A percentile compares a stretch with the other conserved stretches of the same genome.
phyloP scores from a whole-genome alignment of 2,113 vertebrate species.

The Siphamia tubifer region DNA sequence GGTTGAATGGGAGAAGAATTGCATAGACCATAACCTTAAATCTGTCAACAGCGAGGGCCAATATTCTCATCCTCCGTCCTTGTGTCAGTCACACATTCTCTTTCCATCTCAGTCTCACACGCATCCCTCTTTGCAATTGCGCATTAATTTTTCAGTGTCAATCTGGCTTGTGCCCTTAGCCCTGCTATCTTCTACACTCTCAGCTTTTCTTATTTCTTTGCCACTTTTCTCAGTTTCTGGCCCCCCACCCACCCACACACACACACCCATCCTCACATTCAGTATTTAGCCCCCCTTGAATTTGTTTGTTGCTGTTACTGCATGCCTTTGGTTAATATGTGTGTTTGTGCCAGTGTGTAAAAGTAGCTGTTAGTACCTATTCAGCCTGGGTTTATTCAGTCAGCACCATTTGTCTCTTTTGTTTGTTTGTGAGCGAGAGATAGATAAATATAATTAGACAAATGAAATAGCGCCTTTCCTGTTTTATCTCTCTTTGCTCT shows the following conservation, averaged over 20 bases:
- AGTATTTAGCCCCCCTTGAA: conserved; percentile 3
- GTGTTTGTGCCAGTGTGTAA: conserved; percentile 3
- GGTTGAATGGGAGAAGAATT: conserved; percentile 18
- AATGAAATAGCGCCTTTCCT: conserved; percentile 67
- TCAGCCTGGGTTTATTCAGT: conserved; percentile 43
- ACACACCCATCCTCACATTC: background rate
- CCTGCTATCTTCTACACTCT: conserved; percentile 41
- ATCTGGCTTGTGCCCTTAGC: conserved; percentile 75
- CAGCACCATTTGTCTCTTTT: conserved; percentile 66
- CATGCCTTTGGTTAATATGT: conserved; percentile 48
- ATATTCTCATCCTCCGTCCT: conserved; percentile 55
- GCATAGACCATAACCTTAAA: conserved; percentile 71
- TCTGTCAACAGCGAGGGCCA: conserved; percentile 60
- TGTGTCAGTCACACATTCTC: conserved; percentile 59
- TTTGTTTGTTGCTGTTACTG: conserved; percentile 25
- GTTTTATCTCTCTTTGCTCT: conserved; percentile 66
- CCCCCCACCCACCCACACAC: conserved; percentile 20
- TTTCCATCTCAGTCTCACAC: conserved; percentile 36
- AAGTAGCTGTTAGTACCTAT: conserved; percentile 22
- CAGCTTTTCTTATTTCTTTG: conserved; percentile 52
- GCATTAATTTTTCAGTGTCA: conserved; percentile 84
- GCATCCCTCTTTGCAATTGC: conserved; percentile 64
- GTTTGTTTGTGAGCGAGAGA: conserved; percentile 68
- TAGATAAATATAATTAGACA: conserved; percentile 80
- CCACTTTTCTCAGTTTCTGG: conserved; percentile 44